Evolutionary conservation across 2,113 vertebrate species (phyloP).

Genomic region (Dicaeum eximium): DNA sequence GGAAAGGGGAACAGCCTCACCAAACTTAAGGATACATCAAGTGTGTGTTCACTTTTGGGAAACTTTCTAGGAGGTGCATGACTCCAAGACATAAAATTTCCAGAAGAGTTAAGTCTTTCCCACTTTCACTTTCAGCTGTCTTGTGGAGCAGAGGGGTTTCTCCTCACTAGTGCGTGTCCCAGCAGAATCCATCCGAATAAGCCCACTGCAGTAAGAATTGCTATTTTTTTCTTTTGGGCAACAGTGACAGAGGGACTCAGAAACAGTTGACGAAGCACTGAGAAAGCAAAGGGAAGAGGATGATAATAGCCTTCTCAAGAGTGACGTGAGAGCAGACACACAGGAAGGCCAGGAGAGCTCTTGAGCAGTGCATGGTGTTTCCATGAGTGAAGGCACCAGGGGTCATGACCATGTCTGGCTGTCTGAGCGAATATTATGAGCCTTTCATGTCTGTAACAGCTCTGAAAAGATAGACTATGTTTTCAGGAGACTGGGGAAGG

Average conservation of each 20-base stretch:
- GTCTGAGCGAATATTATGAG: fast-evolving
- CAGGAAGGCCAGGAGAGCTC: neutral
- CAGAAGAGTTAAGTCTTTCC: neutral
- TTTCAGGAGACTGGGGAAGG: neutral
- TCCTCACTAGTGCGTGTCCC: fast-evolving
- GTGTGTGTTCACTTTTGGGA: neutral
- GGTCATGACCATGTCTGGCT: fast-evolving
- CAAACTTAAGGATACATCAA: neutral
- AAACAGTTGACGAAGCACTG: neutral
- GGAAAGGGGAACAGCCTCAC: neutral
- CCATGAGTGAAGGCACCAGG: fast-evolving
- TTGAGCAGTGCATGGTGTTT: fast-evolving
- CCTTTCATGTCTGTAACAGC: neutral
- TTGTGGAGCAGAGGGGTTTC: neutral
- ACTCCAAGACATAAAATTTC: neutral
- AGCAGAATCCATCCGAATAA: neutral
- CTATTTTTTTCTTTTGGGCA: neutral
- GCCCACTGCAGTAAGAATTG: fast-evolving
- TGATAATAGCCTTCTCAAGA: fast-evolving
- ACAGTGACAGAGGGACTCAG: neutral
- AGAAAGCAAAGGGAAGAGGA: neutral
- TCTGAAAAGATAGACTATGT: neutral
- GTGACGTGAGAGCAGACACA: neutral
- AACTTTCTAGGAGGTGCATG: neutral
- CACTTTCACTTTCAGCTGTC: neutral